Percentiles rank a stretch among this genome's conserved stretches.
Evolutionary conservation across 2,113 vertebrate species (phyloP).

Genomic region (Capreolus pygargus): DNA sequence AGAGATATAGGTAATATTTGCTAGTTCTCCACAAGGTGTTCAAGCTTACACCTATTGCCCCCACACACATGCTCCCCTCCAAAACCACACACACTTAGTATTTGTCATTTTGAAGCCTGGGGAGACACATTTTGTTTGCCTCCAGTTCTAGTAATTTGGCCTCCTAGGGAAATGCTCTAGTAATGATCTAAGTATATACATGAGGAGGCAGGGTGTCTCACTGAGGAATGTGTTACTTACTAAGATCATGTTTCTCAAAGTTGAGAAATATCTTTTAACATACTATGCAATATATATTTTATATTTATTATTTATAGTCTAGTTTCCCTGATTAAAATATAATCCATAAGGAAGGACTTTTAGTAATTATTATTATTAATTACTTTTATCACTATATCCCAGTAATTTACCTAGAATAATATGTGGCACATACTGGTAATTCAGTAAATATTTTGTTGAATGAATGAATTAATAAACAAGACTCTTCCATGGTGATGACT

Average conservation of each 20-base stretch:
- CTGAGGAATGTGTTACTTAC: slow-evolving; percentile 16
- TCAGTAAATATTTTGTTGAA: slow-evolving; percentile 16
- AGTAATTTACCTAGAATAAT: background rate
- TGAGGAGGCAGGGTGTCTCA: background rate
- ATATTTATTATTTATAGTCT: background rate
- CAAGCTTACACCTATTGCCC: background rate
- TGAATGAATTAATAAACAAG: background rate
- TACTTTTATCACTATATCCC: background rate
- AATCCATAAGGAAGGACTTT: background rate
- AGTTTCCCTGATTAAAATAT: background rate
- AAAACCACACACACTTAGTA: background rate
- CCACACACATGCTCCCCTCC: background rate
- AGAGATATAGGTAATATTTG: background rate
- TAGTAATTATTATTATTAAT: background rate
- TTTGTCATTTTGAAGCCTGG: slow-evolving; percentile 38
- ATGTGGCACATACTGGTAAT: background rate
- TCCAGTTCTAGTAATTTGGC: background rate
- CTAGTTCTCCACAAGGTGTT: slow-evolving; percentile 28
- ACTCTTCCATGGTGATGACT: background rate
- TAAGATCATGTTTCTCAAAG: slow-evolving; percentile 15
- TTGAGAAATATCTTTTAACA: slow-evolving; percentile 29
- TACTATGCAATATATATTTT: background rate
- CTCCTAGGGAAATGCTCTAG: slow-evolving; percentile 1
- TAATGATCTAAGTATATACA: slow-evolving; percentile 8
- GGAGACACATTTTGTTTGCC: background rate